phyloP scores from a whole-genome alignment of 1,140 invertebrate species.

The Rhynchophorus ferrugineus region DNA sequence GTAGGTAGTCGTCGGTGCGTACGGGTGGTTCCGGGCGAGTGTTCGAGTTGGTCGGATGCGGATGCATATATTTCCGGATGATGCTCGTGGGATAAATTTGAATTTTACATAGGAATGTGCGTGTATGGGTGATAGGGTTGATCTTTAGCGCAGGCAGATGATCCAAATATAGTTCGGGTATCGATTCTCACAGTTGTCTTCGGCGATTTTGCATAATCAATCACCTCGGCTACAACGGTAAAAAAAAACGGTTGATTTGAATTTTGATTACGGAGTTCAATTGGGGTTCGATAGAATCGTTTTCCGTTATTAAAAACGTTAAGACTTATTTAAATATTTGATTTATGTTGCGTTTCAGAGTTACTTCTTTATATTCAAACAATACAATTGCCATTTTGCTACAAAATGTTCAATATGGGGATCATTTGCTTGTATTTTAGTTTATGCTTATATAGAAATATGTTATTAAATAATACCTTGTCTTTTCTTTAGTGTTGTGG shows the following conservation, averaged over 20 bases:
- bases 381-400: too few relatives aligned
- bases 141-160: conserved; percentile 25
- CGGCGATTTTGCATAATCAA: conserved; percentile 28
- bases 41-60: conserved; percentile 14
- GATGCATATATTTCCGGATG: conserved; percentile 31
- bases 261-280: too few relatives aligned
- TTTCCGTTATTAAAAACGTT: too few relatives aligned
- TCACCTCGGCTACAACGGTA: conserved; percentile 18
- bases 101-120: conserved; percentile 27
- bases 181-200: conserved; percentile 31
- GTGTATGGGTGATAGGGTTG: conserved; percentile 28
- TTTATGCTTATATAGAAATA: too few relatives aligned
- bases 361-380: too few relatives aligned
- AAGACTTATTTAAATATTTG: too few relatives aligned
- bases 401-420: too few relatives aligned
- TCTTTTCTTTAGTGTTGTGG: too few relatives aligned
- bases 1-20: conserved; percentile 2
- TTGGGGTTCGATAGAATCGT: too few relatives aligned
- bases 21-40: neutral
- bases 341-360: neutral
- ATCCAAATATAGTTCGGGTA: conserved; percentile 27
- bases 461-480: too few relatives aligned
- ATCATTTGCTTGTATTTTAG: too few relatives aligned
- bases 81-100: conserved; percentile 33
- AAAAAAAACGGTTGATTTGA: conserved; percentile 18